These are phyloP conservation scores for Diarsia dahlii DNA, from an alignment of 2,888 invertebrate genomes.

Conservation along the genomic window DNA sequence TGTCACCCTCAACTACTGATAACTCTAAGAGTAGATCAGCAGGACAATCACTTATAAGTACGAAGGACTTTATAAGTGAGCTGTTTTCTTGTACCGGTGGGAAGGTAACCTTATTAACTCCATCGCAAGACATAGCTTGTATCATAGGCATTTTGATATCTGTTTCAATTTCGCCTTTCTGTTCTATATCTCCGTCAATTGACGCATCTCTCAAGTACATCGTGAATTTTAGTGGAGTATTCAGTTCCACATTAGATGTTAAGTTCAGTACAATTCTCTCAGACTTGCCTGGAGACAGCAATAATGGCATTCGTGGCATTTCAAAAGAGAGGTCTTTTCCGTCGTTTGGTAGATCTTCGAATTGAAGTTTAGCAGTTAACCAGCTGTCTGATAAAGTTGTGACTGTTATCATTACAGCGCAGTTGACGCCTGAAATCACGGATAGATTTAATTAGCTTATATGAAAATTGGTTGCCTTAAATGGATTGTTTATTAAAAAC, in stretches of 20 bases:
- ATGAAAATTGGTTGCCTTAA: too few relatives aligned
- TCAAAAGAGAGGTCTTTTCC: constrained; percentile 79
- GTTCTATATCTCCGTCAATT: constrained; percentile 78
- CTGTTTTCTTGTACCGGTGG: constrained; percentile 78
- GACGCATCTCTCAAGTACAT: constrained; percentile 81
- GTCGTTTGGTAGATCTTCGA: constrained; percentile 74
- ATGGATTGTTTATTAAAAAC: too few relatives aligned
- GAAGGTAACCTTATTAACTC: constrained; percentile 81
- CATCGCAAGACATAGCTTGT: constrained; percentile 84
- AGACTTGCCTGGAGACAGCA: constrained; percentile 81
- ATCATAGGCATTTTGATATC: constrained; percentile 82
- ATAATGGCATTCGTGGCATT: constrained; percentile 81
- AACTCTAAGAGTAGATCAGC: constrained; percentile 82
- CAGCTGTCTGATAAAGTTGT: constrained; percentile 83
- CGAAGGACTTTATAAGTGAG: constrained; percentile 77
- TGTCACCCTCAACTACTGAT: constrained; percentile 78
- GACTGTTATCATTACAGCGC: constrained; percentile 75
- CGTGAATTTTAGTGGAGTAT: constrained; percentile 74
- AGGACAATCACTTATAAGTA: constrained; percentile 84
- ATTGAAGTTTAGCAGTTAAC: constrained; percentile 83
- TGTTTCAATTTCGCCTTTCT: constrained; percentile 75
- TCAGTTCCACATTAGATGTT: constrained; percentile 80
- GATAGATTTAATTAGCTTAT: neutral
- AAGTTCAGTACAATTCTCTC: constrained; percentile 80
- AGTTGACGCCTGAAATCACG: constrained; percentile 77